These are phyloP conservation scores for Lordiphosa clarofinis DNA, from an alignment of 1,140 invertebrate genomes.

Conservation along the genomic window DNA sequence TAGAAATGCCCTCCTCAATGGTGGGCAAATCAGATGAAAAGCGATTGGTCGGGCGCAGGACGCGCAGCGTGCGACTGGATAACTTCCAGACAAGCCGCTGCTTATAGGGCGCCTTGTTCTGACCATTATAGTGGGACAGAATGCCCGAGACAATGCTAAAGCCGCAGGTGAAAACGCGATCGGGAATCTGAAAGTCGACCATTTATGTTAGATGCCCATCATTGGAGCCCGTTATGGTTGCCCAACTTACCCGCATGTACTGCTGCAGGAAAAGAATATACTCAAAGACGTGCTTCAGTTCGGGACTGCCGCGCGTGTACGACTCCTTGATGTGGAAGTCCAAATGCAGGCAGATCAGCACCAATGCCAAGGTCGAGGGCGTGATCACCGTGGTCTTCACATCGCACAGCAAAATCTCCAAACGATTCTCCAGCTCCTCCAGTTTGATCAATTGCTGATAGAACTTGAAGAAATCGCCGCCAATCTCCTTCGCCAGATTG, in stretches of 20 bases:
- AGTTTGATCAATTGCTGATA: conserved; percentile 77
- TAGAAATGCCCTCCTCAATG: conserved; percentile 83
- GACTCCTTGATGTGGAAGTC: conserved; percentile 81
- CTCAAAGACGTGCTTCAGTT: conserved; percentile 76
- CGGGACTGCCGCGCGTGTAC: conserved; percentile 73
- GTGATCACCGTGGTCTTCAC: conserved; percentile 85
- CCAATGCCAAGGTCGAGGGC: conserved; percentile 85
- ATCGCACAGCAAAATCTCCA: conserved; percentile 87
- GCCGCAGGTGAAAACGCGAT: conserved; percentile 83
- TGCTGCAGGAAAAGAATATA: conserved; percentile 79
- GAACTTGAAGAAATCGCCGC: conserved; percentile 79
- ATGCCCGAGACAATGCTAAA: conserved; percentile 83
- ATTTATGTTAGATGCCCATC: too few species aligned
- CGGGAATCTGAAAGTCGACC: conserved; percentile 81
- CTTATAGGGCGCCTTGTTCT: conserved; percentile 85
- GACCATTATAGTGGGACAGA: conserved; percentile 85
- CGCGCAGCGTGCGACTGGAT: conserved; percentile 84
- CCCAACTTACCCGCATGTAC: conserved; percentile 61
- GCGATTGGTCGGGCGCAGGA: conserved; percentile 87
- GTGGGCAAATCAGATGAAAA: conserved; percentile 86
- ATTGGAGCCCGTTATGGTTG: not conserved
- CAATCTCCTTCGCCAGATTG: conserved; percentile 81
- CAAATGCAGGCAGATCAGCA: conserved; percentile 84
- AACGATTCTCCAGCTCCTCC: conserved; percentile 83
- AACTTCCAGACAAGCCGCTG: conserved; percentile 88